These are phyloP conservation scores for Clunio marinus DNA, from an alignment of 2,888 invertebrate genomes.

Conservation along the genomic window DNA sequence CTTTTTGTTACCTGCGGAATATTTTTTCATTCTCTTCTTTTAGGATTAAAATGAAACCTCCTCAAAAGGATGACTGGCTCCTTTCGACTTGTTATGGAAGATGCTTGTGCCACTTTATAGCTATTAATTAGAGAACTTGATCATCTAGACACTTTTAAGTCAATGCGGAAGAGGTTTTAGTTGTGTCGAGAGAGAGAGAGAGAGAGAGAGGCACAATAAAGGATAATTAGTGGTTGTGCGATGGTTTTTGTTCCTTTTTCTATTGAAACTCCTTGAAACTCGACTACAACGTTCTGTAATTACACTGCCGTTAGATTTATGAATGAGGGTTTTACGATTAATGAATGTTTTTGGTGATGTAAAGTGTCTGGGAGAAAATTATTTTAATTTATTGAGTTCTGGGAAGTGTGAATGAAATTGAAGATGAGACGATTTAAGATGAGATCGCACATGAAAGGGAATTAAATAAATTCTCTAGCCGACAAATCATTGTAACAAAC, in stretches of 20 bases:
- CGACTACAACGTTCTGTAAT: background rate
- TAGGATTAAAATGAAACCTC: background rate
- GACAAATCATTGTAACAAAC: constrained; percentile 4
- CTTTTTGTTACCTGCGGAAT: background rate
- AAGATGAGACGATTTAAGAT: background rate
- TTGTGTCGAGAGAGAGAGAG: background rate
- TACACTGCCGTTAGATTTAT: background rate
- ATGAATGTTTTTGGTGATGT: background rate
- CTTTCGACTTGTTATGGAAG: background rate
- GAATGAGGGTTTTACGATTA: no score
- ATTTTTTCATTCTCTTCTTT: background rate
- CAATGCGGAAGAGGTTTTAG: constrained; percentile 11
- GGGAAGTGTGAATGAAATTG: no score
- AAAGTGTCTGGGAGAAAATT: background rate
- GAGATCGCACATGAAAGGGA: no score
- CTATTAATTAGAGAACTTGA: constrained; percentile 11
- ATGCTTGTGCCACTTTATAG: constrained; percentile 6
- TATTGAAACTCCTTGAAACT: background rate
- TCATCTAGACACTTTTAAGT: background rate
- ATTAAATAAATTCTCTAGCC: background rate
- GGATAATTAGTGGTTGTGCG: constrained; percentile 3
- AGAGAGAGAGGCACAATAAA: no score
- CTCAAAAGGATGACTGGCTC: constrained; percentile 13
- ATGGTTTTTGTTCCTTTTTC: background rate
- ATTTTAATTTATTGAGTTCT: no score